Evolutionary conservation across 2,888 invertebrate species (phyloP).

Genomic region (Orthosia incerta): DNA sequence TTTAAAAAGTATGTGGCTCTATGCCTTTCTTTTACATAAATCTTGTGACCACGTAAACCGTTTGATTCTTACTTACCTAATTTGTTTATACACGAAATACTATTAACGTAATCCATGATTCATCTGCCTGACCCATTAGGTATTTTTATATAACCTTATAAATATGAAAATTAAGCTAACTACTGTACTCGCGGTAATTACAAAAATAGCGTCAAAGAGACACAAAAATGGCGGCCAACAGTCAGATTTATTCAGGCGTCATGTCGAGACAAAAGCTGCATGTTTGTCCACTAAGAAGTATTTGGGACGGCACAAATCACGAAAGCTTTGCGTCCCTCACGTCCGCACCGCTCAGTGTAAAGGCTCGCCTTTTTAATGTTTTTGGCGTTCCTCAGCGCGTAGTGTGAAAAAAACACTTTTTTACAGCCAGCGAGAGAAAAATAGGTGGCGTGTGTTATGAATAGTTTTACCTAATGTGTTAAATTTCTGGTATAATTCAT

Average conservation of each 20-base stretch:
- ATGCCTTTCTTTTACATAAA: neutral
- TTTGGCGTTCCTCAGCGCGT: conserved; percentile 26
- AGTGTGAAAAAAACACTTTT: conserved; percentile 30
- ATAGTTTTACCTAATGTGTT: neutral
- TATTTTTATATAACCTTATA: too few species aligned
- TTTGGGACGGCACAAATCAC: conserved; percentile 57
- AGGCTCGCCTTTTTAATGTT: conserved; percentile 49
- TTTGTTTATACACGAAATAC: neutral
- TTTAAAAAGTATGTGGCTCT: neutral
- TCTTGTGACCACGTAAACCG: neutral
- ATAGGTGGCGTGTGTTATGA: neutral
- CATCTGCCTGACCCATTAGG: neutral
- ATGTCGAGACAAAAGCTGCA: conserved; percentile 50
- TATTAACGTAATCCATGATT: neutral
- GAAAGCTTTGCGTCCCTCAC: conserved; percentile 51
- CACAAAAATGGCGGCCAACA: neutral
- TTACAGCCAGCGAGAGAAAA: neutral
- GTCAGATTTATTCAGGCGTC: conserved; percentile 42
- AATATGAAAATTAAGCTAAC: too few species aligned
- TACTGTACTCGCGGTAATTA: neutral
- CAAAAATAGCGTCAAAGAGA: conserved; percentile 26
- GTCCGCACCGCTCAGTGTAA: conserved; percentile 50
- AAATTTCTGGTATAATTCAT: neutral
- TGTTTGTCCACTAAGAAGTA: conserved; percentile 56
- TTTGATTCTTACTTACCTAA: neutral